These are phyloP conservation scores for Dilophus febrilis DNA, from an alignment of 2,888 invertebrate genomes.

Conservation along the genomic window DNA sequence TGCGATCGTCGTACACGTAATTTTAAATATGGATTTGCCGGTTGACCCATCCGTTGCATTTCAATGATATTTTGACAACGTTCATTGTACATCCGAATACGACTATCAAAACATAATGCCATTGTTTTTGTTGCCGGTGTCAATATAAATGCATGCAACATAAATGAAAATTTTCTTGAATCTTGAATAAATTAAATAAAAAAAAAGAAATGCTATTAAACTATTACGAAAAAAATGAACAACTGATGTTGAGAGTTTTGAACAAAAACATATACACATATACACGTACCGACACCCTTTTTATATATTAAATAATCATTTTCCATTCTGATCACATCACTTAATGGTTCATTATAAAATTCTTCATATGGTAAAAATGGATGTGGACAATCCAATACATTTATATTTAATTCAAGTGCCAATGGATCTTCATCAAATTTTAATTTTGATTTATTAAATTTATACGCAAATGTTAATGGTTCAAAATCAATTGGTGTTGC, in stretches of 20 bases:
- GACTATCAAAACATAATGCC: constrained; percentile 83
- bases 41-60: constrained; percentile 60
- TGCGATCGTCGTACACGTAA: constrained; percentile 69
- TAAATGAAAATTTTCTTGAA: constrained; percentile 63
- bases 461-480: constrained; percentile 10
- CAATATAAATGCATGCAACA: constrained; percentile 77
- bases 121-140: constrained; percentile 84
- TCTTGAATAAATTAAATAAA: constrained; percentile 18
- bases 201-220: constrained; percentile 2
- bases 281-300: no score
- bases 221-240: background rate
- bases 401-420: constrained; percentile 56
- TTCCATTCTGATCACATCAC: constrained; percentile 87
- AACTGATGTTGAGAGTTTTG: no score
- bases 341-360: constrained; percentile 86
- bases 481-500: no score
- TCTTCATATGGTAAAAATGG: constrained; percentile 75
- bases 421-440: constrained; percentile 30
- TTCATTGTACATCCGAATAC: constrained; percentile 89
- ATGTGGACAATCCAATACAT: constrained; percentile 62
- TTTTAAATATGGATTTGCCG: constrained; percentile 68
- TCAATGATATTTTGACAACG: constrained; percentile 63
- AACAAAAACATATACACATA: no score
- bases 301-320: constrained; percentile 83
- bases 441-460: constrained; percentile 10